A percentile compares a stretch with the other conserved stretches of the same genome.
These are phyloP conservation scores for Yoshiicerus persimilis DNA, from an alignment of 1,140 invertebrate genomes.

Conservation along the genomic window DNA sequence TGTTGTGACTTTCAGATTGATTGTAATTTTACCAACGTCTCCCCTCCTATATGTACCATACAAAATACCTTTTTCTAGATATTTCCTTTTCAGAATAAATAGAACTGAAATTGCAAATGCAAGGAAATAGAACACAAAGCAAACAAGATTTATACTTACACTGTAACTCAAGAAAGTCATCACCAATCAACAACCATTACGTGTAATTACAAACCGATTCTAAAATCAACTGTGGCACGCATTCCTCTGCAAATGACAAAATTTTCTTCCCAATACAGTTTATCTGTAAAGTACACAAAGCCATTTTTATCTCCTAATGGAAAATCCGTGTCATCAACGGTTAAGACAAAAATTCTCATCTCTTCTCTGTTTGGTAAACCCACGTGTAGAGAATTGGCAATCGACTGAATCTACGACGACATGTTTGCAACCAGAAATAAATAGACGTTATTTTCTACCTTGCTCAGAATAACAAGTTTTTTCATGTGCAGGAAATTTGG, in stretches of 20 bases:
- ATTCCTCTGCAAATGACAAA: too few species aligned
- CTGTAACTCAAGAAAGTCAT: too few species aligned
- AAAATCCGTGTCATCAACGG: background rate
- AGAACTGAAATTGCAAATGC: too few species aligned
- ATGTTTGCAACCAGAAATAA: background rate
- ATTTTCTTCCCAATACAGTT: background rate
- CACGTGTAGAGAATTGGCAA: background rate
- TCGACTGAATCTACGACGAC: too few species aligned
- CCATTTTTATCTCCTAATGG: background rate
- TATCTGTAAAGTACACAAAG: background rate
- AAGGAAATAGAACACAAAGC: too few species aligned
- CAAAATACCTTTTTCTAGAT: background rate
- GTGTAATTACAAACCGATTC: too few species aligned
- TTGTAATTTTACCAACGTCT: background rate
- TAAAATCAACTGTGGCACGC: too few species aligned
- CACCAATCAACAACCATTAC: too few species aligned
- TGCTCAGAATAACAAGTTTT: too few species aligned
- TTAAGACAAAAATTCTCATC: background rate
- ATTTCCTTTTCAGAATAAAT: too few species aligned
- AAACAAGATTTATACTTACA: too few species aligned
- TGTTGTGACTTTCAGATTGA: background rate
- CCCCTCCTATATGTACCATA: background rate
- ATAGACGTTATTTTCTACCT: background rate
- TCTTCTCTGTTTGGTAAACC: background rate
- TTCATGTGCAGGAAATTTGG: too few species aligned